Evolutionary conservation across 1,140 invertebrate species (phyloP).

Genomic region (Heliconius himera): DNA sequence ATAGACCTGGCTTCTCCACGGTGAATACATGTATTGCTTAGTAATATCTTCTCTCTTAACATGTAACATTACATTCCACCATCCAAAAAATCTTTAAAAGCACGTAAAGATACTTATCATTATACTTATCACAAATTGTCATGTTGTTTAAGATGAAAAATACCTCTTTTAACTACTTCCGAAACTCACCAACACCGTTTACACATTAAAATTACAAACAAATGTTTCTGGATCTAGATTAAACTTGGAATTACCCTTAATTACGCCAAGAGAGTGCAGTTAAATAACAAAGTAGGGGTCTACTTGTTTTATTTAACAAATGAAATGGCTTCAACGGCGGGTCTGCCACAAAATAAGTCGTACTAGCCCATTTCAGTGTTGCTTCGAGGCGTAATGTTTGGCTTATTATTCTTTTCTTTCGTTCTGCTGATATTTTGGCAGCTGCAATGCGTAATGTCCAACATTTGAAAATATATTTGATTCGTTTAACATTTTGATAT

Average conservation of each 20-base stretch:
- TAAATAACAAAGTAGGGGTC: not conserved
- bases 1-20: too few relatives aligned
- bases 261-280: conserved; percentile 2
- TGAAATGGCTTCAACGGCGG: not conserved
- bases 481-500: not conserved
- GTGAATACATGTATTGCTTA: too few relatives aligned
- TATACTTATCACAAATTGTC: too few relatives aligned
- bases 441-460: not conserved
- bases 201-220: not conserved
- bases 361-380: not conserved
- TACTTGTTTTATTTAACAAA: conserved; percentile 11
- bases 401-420: not conserved
- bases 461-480: not conserved
- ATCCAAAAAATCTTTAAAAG: too few relatives aligned
- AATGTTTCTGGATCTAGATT: not conserved
- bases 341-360: not conserved
- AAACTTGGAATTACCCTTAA: not conserved
- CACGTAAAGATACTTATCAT: too few relatives aligned
- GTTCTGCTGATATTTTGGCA: conserved; percentile 3
- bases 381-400: not conserved
- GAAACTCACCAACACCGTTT: not conserved
- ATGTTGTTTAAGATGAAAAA: not conserved
- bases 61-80: too few relatives aligned
- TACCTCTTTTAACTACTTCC: not conserved
- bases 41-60: too few relatives aligned